These are phyloP conservation scores for Polypterus senegalus DNA, from an alignment of 2,113 vertebrate species.

Conservation along the genomic window DNA sequence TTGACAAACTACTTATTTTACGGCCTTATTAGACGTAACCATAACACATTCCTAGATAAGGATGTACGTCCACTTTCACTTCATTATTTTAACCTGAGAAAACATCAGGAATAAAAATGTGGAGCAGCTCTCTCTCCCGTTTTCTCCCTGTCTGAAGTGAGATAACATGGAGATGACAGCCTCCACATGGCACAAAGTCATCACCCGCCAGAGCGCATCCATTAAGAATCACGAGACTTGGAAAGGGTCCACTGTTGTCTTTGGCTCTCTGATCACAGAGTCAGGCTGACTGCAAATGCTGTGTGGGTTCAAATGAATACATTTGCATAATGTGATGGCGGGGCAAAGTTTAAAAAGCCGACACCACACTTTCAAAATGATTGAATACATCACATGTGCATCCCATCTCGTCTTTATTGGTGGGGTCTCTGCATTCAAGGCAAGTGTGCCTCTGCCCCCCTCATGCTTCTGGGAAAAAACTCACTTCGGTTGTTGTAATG, in stretches of 20 bases:
- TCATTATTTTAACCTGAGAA: conserved; percentile 32
- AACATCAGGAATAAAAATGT: conserved; percentile 21
- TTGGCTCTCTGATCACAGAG: neutral
- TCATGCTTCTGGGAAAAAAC: no score
- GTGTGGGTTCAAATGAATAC: no score
- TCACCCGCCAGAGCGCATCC: neutral
- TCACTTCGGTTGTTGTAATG: no score
- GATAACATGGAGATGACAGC: conserved; percentile 19
- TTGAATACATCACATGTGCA: no score
- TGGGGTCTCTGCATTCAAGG: no score
- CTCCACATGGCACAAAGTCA: conserved; percentile 26
- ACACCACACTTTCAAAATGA: no score
- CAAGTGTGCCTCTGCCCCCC: no score
- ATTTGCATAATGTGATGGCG: no score
- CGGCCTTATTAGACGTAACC: conserved; percentile 33
- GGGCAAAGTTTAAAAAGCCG: no score
- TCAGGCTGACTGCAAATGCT: no score
- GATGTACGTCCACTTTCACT: conserved; percentile 21
- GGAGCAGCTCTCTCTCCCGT: conserved; percentile 18
- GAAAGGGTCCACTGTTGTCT: neutral
- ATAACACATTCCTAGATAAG: conserved; percentile 41
- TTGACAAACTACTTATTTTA: conserved; percentile 30
- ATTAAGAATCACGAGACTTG: conserved; percentile 8
- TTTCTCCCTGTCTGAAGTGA: neutral
- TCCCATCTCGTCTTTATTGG: no score